A percentile compares a stretch with the other conserved stretches of the same genome.
phyloP scores from a whole-genome alignment of 2,797 vertebrate genomes.

The Falco columbarius region DNA sequence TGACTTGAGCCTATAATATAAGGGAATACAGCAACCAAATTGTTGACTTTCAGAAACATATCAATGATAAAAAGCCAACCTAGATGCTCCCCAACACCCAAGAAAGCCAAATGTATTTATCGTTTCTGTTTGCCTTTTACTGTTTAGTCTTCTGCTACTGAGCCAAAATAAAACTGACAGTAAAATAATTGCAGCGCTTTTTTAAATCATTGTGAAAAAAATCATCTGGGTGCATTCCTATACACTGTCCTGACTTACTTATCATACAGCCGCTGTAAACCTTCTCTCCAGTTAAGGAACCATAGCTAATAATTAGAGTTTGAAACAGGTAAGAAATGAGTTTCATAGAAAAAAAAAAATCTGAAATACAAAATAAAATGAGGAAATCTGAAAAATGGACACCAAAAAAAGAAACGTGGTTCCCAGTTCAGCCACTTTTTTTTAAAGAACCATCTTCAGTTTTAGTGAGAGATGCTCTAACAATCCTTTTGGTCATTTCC shows the following conservation, averaged over 20 bases:
- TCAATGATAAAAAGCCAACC: not conserved
- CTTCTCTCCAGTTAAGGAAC: not conserved
- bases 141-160: not conserved
- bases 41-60: not conserved
- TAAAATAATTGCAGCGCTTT: not conserved
- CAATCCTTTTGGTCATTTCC: not conserved
- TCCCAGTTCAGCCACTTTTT: not conserved
- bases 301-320: not conserved
- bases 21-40: not conserved
- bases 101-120: not conserved
- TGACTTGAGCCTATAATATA: not conserved
- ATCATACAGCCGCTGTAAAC: not conserved
- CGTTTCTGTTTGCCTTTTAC: not conserved
- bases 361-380: not conserved
- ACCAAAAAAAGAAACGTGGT: fast-evolving
- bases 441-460: not conserved
- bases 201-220: not conserved
- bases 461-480: not conserved
- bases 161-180: not conserved
- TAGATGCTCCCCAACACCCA: not conserved
- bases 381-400: not conserved
- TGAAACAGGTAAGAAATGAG: not conserved
- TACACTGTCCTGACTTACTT: not conserved
- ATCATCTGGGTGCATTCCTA: not conserved
- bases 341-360: not conserved